Conservation (phyloP, 2,113 vertebrate genomes). For the Plecturocebus donacophilus region DNA sequence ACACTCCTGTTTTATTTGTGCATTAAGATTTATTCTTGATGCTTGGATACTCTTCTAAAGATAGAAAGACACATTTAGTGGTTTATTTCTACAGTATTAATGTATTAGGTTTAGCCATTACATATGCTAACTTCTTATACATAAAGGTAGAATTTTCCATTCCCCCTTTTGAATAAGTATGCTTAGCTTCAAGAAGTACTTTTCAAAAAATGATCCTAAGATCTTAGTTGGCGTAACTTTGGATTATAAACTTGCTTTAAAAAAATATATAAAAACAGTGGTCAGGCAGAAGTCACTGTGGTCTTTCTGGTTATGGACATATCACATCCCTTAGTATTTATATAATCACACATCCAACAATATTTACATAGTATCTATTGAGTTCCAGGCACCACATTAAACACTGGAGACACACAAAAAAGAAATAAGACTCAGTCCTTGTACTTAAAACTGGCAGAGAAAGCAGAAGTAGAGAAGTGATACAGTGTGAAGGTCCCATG, state of each 20-base stretch:
- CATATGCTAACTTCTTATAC: not conserved
- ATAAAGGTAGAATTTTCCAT: not conserved
- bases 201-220: not conserved
- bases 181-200: not conserved
- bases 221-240: not conserved
- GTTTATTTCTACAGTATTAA: not conserved
- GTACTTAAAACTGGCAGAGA: not conserved
- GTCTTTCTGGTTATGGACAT: not conserved
- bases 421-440: not conserved
- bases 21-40: not conserved
- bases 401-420: not conserved
- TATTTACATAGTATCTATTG: not conserved
- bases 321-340: conserved; percentile 35
- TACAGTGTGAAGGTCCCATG: rapidly evolving
- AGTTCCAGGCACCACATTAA: not conserved
- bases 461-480: too few species aligned
- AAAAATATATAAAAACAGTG: not conserved
- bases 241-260: not conserved
- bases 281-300: not conserved
- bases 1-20: not conserved
- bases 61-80: not conserved
- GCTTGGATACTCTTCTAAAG: not conserved
- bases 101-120: not conserved
- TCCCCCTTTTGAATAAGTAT: not conserved
- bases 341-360: conserved; percentile 25